Evolutionary conservation across 2,113 vertebrate genomes (phyloP).

Genomic region (Antigone vipio): DNA sequence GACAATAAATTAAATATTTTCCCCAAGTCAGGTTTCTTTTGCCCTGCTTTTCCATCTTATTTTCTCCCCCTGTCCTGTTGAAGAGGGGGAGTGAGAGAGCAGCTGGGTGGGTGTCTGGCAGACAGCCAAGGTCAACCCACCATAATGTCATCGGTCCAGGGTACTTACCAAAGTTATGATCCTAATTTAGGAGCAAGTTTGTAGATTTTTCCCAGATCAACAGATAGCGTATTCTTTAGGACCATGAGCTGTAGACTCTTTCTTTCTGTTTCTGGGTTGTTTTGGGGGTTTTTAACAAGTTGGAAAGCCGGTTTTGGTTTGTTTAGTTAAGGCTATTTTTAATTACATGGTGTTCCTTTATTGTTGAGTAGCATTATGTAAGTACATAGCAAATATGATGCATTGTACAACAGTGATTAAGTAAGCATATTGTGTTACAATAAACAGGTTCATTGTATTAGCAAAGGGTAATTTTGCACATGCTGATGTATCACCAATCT

Average conservation of each 20-base stretch:
- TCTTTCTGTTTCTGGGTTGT: neutral
- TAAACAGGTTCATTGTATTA: conserved; percentile 14
- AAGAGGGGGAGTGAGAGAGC: neutral
- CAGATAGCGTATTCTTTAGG: neutral
- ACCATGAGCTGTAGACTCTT: neutral
- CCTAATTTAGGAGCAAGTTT: neutral
- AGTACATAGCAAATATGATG: neutral
- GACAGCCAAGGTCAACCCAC: neutral
- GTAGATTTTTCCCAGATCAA: neutral
- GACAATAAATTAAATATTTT: neutral
- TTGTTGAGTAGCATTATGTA: neutral
- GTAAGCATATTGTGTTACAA: neutral
- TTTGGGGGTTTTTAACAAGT: neutral
- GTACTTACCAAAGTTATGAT: neutral
- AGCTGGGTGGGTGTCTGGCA: neutral
- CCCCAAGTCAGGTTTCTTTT: neutral
- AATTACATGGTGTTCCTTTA: neutral
- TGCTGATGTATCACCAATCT: conserved; percentile 7
- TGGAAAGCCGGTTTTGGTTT: neutral
- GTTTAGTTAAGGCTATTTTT: neutral
- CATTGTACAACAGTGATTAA: conserved; percentile 4
- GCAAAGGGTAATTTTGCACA: conserved; percentile 33
- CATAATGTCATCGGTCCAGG: neutral
- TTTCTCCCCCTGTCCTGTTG: neutral
- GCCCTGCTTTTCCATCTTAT: neutral